Evolutionary conservation across 2,888 invertebrate genomes (phyloP).

Genomic region (Leptodirus hochenwartii): DNA sequence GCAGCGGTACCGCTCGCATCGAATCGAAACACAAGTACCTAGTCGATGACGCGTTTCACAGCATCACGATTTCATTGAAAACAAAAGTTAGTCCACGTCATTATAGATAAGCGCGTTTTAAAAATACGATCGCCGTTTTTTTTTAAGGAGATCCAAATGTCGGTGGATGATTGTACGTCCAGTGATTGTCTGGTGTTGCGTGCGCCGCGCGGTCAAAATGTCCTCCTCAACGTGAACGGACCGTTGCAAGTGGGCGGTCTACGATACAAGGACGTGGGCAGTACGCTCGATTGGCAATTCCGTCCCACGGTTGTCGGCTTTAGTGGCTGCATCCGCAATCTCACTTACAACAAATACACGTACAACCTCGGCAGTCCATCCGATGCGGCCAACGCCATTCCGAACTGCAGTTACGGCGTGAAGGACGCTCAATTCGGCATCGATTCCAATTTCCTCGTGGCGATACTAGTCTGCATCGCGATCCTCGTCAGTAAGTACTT

Average conservation of each 20-base stretch:
- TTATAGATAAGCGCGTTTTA: too few species aligned
- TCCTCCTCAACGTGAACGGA: slow-evolving; percentile 47
- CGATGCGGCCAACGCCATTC: slow-evolving; percentile 47
- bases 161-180: slow-evolving; percentile 24
- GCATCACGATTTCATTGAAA: slow-evolving; percentile 59
- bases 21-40: slow-evolving; percentile 53
- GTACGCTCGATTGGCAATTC: slow-evolving; percentile 48
- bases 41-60: slow-evolving; percentile 72
- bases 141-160: slow-evolving; percentile 22
- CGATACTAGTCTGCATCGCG: slow-evolving; percentile 74
- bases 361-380: slow-evolving; percentile 80
- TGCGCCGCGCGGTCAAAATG: slow-evolving; percentile 17
- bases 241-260: slow-evolving; percentile 76
- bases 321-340: slow-evolving; percentile 78
- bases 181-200: slow-evolving; percentile 22
- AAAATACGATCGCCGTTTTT: too few species aligned
- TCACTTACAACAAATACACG: slow-evolving; percentile 71
- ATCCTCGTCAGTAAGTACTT: slow-evolving; percentile 60
- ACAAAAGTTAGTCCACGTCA: slow-evolving; percentile 19
- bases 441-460: slow-evolving; percentile 73
- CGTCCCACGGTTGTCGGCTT: slow-evolving; percentile 55
- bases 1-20: slow-evolving; percentile 57
- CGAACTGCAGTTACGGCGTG: slow-evolving; percentile 54
- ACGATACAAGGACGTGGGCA: slow-evolving; percentile 40
- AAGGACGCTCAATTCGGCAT: slow-evolving; percentile 68